These are phyloP conservation scores for Sitobion miscanthi DNA, from an alignment of 1,140 invertebrate species.

Conservation along the genomic window DNA sequence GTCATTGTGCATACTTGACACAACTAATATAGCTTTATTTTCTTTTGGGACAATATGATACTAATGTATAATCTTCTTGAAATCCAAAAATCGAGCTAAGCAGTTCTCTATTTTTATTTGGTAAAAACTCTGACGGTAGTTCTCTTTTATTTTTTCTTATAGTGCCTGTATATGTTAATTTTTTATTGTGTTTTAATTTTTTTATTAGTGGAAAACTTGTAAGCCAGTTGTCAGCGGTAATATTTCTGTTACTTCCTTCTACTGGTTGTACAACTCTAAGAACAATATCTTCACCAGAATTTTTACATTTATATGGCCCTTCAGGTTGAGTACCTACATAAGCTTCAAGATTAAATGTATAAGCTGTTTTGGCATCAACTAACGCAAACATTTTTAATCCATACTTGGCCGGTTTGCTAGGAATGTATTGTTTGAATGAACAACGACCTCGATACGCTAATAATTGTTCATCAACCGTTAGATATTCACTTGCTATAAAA, in stretches of 20 bases:
- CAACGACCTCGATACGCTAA: conserved; percentile 62
- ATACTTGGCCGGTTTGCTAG: conserved; percentile 63
- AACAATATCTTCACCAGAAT: conserved; percentile 53
- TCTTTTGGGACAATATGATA: conserved; percentile 21
- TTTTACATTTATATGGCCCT: conserved; percentile 61
- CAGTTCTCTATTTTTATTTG: conserved; percentile 8
- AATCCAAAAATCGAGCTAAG: conserved; percentile 4
- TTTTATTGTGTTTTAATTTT: conserved; percentile 60
- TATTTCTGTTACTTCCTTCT: conserved; percentile 26
- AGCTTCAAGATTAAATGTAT: conserved; percentile 61
- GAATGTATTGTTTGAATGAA: conserved; percentile 63
- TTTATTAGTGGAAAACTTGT: conserved; percentile 60
- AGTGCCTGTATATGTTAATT: conserved; percentile 57
- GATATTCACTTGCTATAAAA: conserved; percentile 58
- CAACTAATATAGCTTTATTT: conserved; percentile 18
- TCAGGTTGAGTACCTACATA: conserved; percentile 61
- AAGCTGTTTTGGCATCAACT: conserved; percentile 60
- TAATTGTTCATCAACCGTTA: conserved; percentile 62
- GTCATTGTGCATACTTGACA: conserved; percentile 42
- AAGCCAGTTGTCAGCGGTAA: conserved; percentile 62
- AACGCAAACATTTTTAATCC: conserved; percentile 63
- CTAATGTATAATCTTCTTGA: conserved; percentile 16
- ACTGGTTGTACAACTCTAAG: conserved; percentile 13
- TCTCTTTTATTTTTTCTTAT: conserved; percentile 57
- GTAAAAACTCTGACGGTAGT: conserved; percentile 18